Evolutionary conservation across 2,797 vertebrate species (phyloP).

Genomic region (Sebastes kiyomatsui): DNA sequence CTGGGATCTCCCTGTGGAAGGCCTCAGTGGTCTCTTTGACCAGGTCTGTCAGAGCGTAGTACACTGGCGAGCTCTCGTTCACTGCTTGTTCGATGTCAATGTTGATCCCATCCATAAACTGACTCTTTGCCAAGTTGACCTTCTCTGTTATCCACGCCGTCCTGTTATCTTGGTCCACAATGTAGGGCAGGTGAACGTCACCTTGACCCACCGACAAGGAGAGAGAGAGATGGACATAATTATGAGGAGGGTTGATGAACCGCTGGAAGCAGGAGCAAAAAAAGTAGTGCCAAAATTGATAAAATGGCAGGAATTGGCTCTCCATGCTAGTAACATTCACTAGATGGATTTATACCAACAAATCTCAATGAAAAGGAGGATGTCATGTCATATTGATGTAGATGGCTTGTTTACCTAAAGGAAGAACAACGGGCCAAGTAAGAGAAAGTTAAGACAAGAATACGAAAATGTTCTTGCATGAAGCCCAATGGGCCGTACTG

Average conservation of each 20-base stretch:
- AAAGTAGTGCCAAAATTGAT: background rate
- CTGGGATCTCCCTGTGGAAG: conserved; percentile 92
- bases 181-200: conserved; percentile 84
- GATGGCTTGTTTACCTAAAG: background rate
- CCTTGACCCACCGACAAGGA: conserved; percentile 77
- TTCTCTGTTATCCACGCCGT: conserved; percentile 88
- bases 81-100: conserved; percentile 94
- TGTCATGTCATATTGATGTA: background rate
- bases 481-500: background rate
- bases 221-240: background rate
- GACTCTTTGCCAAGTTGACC: conserved; percentile 87
- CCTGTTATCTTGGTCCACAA: conserved; percentile 87
- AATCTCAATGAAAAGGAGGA: background rate
- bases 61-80: conserved; percentile 82
- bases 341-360: background rate
- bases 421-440: background rate
- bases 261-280: background rate
- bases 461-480: no score
- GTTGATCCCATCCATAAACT: conserved; percentile 98
- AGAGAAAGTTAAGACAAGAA: no score
- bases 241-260: background rate
- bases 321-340: no score
- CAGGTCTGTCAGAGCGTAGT: conserved; percentile 89
- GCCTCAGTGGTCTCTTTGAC: conserved; percentile 90
- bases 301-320: background rate